Evolutionary conservation across 2,113 vertebrate genomes (phyloP).

Genomic region (Malaclemys terrapin): DNA sequence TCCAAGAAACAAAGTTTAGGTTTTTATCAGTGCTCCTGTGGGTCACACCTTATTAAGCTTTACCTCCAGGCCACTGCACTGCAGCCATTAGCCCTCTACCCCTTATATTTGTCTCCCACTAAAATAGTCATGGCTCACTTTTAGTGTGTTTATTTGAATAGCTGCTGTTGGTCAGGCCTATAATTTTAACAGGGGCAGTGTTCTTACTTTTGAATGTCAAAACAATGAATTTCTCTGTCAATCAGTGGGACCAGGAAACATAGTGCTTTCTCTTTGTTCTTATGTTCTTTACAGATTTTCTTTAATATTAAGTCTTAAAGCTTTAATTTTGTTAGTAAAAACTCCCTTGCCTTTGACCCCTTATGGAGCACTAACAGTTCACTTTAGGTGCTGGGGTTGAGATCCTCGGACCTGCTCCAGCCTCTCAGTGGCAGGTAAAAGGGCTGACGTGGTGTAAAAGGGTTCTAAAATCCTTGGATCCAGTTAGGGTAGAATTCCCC

Average conservation of each 20-base stretch:
- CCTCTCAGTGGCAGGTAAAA: background rate
- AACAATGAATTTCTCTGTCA: background rate
- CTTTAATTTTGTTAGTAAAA: background rate
- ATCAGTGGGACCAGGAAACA: background rate
- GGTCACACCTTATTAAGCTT: constrained; percentile 1
- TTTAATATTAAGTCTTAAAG: background rate
- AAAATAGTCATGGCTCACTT: background rate
- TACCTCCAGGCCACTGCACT: background rate
- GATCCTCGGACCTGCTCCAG: background rate
- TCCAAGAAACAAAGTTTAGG: background rate
- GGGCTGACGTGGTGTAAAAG: background rate
- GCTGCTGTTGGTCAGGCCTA: background rate
- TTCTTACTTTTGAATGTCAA: background rate
- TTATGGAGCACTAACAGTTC: background rate
- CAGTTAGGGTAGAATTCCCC: background rate
- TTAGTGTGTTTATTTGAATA: constrained; percentile 10
- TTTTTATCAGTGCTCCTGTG: background rate
- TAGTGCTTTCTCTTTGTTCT: background rate
- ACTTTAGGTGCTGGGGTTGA: background rate
- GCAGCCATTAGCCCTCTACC: background rate
- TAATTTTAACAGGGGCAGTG: background rate
- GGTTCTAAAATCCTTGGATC: background rate
- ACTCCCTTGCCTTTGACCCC: background rate
- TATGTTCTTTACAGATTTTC: background rate
- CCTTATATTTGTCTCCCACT: background rate